These are phyloP conservation scores for Argentina silus DNA, from an alignment of 2,797 vertebrate species.

Conservation along the genomic window DNA sequence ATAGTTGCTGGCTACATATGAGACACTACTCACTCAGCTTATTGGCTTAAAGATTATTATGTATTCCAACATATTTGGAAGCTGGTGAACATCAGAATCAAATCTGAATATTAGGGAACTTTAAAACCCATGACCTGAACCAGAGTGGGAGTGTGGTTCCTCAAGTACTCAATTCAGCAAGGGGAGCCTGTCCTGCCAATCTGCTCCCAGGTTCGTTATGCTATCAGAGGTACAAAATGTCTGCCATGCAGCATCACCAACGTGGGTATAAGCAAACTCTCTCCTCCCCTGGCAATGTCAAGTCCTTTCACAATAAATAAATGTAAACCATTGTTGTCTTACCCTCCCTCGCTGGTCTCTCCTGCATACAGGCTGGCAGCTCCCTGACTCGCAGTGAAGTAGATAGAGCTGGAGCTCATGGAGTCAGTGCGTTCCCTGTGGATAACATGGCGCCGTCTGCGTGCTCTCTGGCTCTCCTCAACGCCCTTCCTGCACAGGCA, in stretches of 20 bases:
- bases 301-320: not conserved
- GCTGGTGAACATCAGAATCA: not conserved
- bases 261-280: not conserved
- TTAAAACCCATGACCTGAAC: not conserved
- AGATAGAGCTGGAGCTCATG: constrained; percentile 90
- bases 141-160: not conserved
- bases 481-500: constrained; percentile 80
- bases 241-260: not conserved
- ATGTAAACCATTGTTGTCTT: constrained; percentile 8
- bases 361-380: constrained; percentile 68
- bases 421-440: constrained; percentile 88
- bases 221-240: too few species aligned
- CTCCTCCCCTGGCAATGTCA: not conserved
- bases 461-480: constrained; percentile 85
- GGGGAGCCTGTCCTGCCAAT: not conserved
- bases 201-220: too few species aligned
- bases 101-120: not conserved
- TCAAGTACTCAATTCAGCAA: not conserved
- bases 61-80: not conserved
- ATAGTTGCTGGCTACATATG: not conserved
- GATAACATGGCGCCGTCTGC: constrained; percentile 74
- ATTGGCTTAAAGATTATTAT: not conserved
- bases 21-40: too few species aligned
- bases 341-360: constrained; percentile 91
- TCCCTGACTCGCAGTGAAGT: constrained; percentile 89